These are phyloP conservation scores for Notamacropus eugenii DNA, from an alignment of 2,797 vertebrate species.

Conservation along the genomic window DNA sequence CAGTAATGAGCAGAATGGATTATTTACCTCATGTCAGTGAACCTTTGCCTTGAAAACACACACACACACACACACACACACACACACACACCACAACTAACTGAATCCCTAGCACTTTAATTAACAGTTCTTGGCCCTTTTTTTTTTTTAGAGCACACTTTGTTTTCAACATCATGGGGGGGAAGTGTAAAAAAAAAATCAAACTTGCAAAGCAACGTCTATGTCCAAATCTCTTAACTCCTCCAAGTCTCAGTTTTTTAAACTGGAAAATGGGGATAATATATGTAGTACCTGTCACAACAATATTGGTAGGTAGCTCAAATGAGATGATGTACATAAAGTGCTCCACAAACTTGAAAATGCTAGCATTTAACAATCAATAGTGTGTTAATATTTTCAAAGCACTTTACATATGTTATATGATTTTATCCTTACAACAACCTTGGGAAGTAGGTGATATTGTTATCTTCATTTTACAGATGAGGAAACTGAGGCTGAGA, in stretches of 20 bases:
- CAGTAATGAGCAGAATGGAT: not conserved
- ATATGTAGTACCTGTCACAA: not conserved
- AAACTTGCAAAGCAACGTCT: not conserved
- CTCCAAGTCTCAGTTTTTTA: not conserved
- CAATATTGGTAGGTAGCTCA: not conserved
- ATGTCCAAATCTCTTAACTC: not conserved
- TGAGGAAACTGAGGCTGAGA: not conserved
- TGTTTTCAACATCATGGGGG: not conserved
- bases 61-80: not conserved
- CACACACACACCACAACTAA: too few species aligned
- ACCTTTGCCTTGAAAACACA: not conserved
- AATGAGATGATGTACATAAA: not conserved
- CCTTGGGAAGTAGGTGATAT: not conserved
- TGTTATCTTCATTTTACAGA: not conserved
- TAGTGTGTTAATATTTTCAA: not conserved
- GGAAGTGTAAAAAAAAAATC: not conserved
- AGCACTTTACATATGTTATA: not conserved
- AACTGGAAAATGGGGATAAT: not conserved
- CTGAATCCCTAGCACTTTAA: too few species aligned
- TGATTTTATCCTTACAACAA: not conserved
- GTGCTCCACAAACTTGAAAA: not conserved
- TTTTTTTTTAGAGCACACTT: not conserved
- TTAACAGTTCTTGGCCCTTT: not conserved
- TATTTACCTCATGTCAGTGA: not conserved
- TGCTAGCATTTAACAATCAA: not conserved